These are phyloP conservation scores for Loriculus beryllinus DNA, from an alignment of 2,797 vertebrate species.

Conservation along the genomic window DNA sequence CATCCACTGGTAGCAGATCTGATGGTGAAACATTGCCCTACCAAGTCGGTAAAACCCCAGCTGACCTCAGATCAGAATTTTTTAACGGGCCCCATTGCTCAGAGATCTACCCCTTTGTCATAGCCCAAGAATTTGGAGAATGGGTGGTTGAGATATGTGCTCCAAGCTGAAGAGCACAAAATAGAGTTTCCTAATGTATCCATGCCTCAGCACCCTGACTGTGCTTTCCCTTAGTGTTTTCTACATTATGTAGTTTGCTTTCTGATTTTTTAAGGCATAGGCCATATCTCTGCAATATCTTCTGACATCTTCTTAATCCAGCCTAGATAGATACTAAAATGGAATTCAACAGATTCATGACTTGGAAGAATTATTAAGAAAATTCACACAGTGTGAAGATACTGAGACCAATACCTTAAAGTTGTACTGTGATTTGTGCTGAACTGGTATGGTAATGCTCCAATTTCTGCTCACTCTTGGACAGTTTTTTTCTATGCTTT, in stretches of 20 bases:
- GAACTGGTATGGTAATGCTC: background rate
- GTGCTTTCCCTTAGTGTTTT: background rate
- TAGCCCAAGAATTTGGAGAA: background rate
- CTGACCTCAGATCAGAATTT: background rate
- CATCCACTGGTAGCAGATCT: background rate
- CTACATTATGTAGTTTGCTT: background rate
- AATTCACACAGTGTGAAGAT: background rate
- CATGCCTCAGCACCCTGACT: background rate
- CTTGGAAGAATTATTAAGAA: background rate
- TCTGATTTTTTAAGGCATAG: background rate
- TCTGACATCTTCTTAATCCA: background rate
- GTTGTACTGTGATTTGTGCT: background rate
- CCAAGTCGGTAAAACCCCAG: background rate
- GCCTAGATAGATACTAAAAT: background rate
- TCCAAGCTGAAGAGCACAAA: background rate
- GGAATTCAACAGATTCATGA: background rate
- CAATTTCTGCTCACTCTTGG: background rate
- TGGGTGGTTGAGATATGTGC: rapidly evolving
- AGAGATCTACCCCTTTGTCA: background rate
- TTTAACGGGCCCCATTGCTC: background rate
- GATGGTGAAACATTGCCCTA: background rate
- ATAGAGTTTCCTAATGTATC: background rate
- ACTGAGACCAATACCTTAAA: background rate
- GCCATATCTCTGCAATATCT: background rate
- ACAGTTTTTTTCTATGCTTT: background rate